Evolutionary conservation across 2,888 invertebrate genomes (phyloP), one percentile per base, ranked within the genome.

Genomic region (Drosophila quinaria): DNA sequence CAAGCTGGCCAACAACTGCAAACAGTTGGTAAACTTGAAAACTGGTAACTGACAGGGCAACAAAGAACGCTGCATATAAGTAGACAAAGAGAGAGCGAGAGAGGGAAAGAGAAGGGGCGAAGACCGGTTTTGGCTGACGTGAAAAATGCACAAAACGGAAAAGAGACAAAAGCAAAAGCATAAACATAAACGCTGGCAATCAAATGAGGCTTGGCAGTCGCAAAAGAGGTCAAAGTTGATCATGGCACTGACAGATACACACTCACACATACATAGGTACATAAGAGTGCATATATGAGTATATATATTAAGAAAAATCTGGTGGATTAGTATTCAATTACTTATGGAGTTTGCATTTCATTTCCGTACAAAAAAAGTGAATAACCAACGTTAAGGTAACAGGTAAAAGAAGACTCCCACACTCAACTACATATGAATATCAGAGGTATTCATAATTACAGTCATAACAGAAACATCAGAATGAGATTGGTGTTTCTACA

Each of bases 201-300:
- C 85, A 85, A 88, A 78, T 88, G 79, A 77, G 75, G 87, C 80
- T 85, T 78, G 78, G 68, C 70, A 78, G 75, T 74, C 74, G 65
- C 84, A 84, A 86, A 86, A 85, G 89, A 78, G 86, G 86, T 86
- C 88, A 86, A 81, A 86, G 86, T 87, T 86, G 86, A 86, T 72
- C 73, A 70, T 68, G 81, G 49, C 74, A 62, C 42, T 54, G 56
- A 46, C 65, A 50, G 46, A 49, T 41, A 33, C 19, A 52, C 33
- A 66, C 37, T 15, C 52, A 15, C 29, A 22, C 22, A 50, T 49
- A 37, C 17, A 50, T 17, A 39, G 5, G 39, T 49, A 61, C 15
- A 17, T 25, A 13, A 13, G 35, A 51, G 22, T 51, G 51, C 22
- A 46, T 25, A 52, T 13, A 13, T 6, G 13, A 44, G 11, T n/a